Evolutionary conservation across 2,888 invertebrate genomes (phyloP).

Genomic region (Pollenia amentaria): DNA sequence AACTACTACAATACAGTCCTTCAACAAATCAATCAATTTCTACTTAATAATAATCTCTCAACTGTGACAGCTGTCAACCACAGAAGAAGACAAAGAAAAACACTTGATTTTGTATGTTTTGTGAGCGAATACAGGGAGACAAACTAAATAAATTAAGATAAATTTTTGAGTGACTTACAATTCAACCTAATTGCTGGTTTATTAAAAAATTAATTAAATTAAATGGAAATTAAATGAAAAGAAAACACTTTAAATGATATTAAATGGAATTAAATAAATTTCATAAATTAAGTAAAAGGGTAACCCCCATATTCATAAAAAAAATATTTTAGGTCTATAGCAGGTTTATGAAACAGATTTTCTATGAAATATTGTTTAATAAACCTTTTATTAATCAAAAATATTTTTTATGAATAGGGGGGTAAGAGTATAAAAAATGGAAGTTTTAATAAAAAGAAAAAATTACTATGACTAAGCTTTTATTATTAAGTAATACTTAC

Average conservation of each 20-base stretch:
- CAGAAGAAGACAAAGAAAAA: slow-evolving; percentile 9
- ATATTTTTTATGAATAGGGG: no score
- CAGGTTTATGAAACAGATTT: no score
- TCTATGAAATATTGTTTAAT: no score
- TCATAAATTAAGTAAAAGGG: no score
- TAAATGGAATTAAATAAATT: slow-evolving; percentile 35
- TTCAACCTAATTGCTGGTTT: background rate
- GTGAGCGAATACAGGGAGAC: background rate
- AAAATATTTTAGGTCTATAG: no score
- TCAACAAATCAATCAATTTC: slow-evolving; percentile 50
- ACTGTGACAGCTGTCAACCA: slow-evolving; percentile 58
- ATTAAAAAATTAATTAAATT: background rate
- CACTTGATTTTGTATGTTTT: background rate
- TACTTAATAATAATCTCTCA: slow-evolving; percentile 55
- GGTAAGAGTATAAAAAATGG: background rate
- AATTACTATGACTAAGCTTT: slow-evolving; percentile 27
- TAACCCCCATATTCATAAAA: no score
- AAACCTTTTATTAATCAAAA: no score
- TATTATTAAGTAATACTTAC: slow-evolving; percentile 79
- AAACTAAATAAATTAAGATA: slow-evolving; percentile 34
- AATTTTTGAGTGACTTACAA: slow-evolving; percentile 22
- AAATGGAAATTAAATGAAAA: background rate
- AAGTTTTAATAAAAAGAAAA: slow-evolving; percentile 4
- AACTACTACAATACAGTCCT: background rate
- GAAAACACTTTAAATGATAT: background rate